These are phyloP conservation scores for Melitaea cinxia DNA, from an alignment of 1,140 invertebrate genomes.

Conservation along the genomic window DNA sequence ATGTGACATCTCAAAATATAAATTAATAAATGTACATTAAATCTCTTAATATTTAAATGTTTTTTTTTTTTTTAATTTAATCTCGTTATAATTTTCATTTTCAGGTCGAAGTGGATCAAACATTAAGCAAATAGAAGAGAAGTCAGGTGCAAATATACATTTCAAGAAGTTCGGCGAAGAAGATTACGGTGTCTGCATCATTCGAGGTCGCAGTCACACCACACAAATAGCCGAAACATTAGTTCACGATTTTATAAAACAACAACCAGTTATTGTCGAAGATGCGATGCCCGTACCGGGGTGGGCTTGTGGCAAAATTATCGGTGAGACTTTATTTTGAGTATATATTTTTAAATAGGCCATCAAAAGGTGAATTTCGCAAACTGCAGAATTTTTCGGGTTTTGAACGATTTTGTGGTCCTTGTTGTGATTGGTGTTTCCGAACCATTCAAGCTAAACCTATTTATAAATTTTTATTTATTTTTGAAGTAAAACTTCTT, in stretches of 20 bases:
- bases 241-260: slow-evolving; percentile 87
- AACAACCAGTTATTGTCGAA: slow-evolving; percentile 85
- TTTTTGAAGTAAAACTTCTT: too few species aligned
- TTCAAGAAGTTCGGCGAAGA: slow-evolving; percentile 82
- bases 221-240: slow-evolving; percentile 86
- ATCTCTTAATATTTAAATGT: too few species aligned
- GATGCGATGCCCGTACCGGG: slow-evolving; percentile 85
- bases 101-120: slow-evolving; percentile 85
- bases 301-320: slow-evolving; percentile 85
- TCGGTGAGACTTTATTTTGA: slow-evolving; percentile 77
- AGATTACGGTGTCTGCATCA: slow-evolving; percentile 84
- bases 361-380: too few species aligned
- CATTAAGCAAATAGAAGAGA: slow-evolving; percentile 87
- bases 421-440: too few species aligned
- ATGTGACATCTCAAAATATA: too few species aligned
- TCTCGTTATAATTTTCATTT: too few species aligned
- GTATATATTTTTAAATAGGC: neutral
- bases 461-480: too few species aligned
- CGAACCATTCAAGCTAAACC: too few species aligned
- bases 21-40: too few species aligned
- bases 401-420: too few species aligned
- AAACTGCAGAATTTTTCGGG: too few species aligned
- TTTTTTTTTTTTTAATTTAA: neutral
- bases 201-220: slow-evolving; percentile 84
- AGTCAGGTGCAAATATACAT: slow-evolving; percentile 86